Conservation (phyloP, 37 sponge, comb jelly and placozoan genomes). For the Aplysina aerophoba region DNA sequence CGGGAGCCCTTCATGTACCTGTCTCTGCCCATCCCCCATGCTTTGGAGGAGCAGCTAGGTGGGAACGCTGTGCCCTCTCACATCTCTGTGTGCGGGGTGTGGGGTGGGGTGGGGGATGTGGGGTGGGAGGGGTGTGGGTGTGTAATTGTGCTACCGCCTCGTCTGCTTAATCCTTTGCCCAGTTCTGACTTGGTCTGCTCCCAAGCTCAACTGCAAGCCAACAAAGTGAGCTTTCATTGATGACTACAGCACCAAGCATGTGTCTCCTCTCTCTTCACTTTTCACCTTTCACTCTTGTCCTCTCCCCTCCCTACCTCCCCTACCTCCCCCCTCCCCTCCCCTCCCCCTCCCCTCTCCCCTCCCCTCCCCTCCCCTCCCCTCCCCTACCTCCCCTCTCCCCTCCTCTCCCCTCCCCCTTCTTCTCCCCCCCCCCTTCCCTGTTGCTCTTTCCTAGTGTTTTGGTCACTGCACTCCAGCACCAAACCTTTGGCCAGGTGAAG, state of each 20-base stretch:
- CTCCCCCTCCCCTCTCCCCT: neutral
- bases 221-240: no score
- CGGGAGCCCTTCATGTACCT: constrained; percentile 82
- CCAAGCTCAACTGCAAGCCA: no score
- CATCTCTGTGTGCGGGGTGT: neutral
- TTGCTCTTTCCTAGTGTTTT: constrained; percentile 25
- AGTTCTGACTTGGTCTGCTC: no score
- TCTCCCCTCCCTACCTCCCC: neutral
- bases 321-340: neutral
- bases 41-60: constrained; percentile 67
- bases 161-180: neutral
- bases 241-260: no score
- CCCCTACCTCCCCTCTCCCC: neutral
- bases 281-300: neutral
- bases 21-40: constrained; percentile 74
- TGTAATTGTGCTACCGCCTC: neutral
- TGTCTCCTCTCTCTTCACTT: no score
- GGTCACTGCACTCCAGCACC: constrained; percentile 56
- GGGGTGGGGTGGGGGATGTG: neutral
- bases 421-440: neutral
- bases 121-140: neutral
- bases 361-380: neutral
- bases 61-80: neutral
- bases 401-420: neutral
- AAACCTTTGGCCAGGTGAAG: constrained; percentile 48